A percentile compares a stretch with the other conserved stretches of the same genome.
phyloP scores from a whole-genome alignment of 92 coral and sea anemone species.

The Siderastrea siderea region DNA sequence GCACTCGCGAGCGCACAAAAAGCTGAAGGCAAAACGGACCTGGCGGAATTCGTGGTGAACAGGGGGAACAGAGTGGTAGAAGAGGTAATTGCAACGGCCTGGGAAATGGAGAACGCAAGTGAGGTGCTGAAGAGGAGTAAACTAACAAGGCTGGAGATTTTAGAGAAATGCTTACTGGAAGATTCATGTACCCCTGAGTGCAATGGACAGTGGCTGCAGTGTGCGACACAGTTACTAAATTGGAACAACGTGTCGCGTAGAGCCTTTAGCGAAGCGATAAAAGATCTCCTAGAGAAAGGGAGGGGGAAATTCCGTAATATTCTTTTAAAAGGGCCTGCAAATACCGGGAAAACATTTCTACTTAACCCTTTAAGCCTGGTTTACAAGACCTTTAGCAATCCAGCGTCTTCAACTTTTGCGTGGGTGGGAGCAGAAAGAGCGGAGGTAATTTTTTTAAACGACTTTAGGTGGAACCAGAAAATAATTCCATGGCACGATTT shows the following conservation, averaged over 20 bases:
- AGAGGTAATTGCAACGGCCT: too few relatives aligned
- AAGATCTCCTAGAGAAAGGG: neutral
- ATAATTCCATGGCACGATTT: conserved; percentile 18
- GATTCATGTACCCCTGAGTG: too few relatives aligned
- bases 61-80: too few relatives aligned
- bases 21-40: too few relatives aligned
- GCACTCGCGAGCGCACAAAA: too few relatives aligned
- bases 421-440: conserved; percentile 63
- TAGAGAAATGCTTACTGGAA: too few relatives aligned
- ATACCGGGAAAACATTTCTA: neutral
- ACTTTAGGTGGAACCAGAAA: conserved; percentile 55
- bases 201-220: too few relatives aligned
- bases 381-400: conserved; percentile 20
- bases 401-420: conserved; percentile 59
- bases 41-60: too few relatives aligned
- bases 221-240: neutral
- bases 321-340: neutral
- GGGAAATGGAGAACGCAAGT: too few relatives aligned
- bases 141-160: too few relatives aligned
- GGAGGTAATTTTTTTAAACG: conserved; percentile 27
- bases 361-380: neutral
- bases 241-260: conserved; percentile 8
- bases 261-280: neutral
- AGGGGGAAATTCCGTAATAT: neutral
- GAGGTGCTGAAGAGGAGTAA: too few relatives aligned